A percentile compares a stretch with the other conserved stretches of the same genome.
Conservation (phyloP, 2,113 vertebrate species). For the Platysternon megacephalum region DNA sequence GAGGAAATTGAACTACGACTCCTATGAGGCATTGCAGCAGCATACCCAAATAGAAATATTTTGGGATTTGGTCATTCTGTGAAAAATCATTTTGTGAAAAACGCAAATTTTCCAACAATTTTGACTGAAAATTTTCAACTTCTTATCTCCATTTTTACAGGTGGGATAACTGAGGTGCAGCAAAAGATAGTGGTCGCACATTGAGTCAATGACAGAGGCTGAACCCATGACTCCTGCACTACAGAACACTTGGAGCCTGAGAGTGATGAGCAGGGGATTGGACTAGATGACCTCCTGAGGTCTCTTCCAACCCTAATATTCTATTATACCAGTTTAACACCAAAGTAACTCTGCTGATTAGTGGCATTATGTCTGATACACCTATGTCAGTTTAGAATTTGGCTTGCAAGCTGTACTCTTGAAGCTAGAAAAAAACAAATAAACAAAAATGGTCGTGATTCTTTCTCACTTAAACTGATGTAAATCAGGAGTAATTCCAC, state of each 20-base stretch:
- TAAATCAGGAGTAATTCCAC: background rate
- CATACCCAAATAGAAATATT: background rate
- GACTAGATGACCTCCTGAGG: no score
- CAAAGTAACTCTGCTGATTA: background rate
- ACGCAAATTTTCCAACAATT: background rate
- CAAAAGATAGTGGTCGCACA: background rate
- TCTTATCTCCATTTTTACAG: background rate
- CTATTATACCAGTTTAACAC: background rate
- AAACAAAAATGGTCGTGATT: background rate
- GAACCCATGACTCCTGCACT: background rate
- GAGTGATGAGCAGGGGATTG: background rate
- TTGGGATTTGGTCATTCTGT: background rate
- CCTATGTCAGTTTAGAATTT: background rate
- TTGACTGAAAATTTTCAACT: background rate
- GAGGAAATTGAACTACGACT: background rate
- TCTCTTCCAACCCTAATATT: no score
- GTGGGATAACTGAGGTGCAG: background rate
- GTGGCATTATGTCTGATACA: background rate
- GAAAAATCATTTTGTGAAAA: background rate
- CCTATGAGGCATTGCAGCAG: background rate
- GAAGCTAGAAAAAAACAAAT: background rate
- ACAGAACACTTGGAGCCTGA: background rate
- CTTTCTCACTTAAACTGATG: background rate
- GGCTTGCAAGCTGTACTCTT: background rate
- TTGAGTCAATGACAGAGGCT: background rate